phyloP scores from a whole-genome alignment of 53 echinoderm and acorn worm species.

The Antedon mediterranea region DNA sequence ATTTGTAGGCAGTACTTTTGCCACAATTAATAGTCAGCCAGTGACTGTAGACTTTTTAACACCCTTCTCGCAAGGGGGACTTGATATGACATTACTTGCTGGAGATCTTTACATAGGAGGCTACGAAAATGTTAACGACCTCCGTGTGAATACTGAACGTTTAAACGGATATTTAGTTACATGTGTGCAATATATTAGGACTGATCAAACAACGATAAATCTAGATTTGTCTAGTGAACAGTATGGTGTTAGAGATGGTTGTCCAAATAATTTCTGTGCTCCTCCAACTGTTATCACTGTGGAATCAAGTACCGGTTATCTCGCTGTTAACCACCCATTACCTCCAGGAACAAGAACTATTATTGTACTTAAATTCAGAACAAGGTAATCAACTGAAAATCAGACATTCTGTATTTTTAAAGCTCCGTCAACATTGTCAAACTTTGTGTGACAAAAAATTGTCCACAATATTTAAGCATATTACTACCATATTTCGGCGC shows the following conservation, averaged over 20 bases:
- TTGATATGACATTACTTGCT: slow-evolving; percentile 53
- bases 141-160: slow-evolving; percentile 80
- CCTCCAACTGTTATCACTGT: slow-evolving; percentile 79
- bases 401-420: too few relatives aligned
- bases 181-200: slow-evolving; percentile 69
- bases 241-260: slow-evolving; percentile 68
- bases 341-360: slow-evolving; percentile 76
- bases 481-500: too few relatives aligned
- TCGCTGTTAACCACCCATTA: slow-evolving; percentile 54
- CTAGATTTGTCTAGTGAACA: slow-evolving; percentile 43
- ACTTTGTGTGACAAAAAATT: too few relatives aligned
- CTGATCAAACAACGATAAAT: slow-evolving; percentile 46
- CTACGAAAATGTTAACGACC: slow-evolving; percentile 58
- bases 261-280: slow-evolving; percentile 81
- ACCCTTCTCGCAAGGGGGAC: slow-evolving; percentile 54
- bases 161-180: slow-evolving; percentile 92
- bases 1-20: slow-evolving; percentile 33
- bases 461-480: too few relatives aligned
- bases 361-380: slow-evolving; percentile 56
- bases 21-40: slow-evolving; percentile 42
- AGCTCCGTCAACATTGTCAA: too few relatives aligned
- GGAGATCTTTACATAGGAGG: slow-evolving; percentile 79
- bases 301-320: slow-evolving; percentile 36
- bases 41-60: slow-evolving; percentile 75
- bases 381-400: too few relatives aligned